Evolutionary conservation across 2,797 vertebrate species (phyloP).

Genomic region (Crenichthys baileyi): DNA sequence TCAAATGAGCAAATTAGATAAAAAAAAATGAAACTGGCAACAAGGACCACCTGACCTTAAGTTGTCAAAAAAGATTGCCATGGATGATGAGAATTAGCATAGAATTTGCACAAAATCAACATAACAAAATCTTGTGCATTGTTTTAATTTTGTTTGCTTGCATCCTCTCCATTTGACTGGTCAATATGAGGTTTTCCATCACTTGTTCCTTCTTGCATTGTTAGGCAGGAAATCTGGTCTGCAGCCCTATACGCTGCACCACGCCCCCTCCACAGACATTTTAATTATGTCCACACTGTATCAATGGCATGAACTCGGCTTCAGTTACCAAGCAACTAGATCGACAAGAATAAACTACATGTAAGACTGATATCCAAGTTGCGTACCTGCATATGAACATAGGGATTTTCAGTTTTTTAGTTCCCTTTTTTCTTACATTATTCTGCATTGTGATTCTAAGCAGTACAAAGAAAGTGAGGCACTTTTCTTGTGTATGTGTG

Average conservation of each 20-base stretch:
- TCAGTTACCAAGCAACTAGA: conserved; percentile 85
- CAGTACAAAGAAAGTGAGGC: conserved; percentile 31
- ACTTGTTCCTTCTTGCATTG: conserved; percentile 23
- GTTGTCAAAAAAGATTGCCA: background rate
- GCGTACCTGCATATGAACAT: conserved; percentile 71
- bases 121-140: background rate
- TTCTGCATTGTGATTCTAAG: conserved; percentile 23
- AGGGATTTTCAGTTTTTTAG: conserved; percentile 48
- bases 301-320: conserved; percentile 78
- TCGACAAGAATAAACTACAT: conserved; percentile 78
- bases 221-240: conserved; percentile 24
- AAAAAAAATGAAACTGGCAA: background rate
- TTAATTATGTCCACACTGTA: conserved; percentile 78
- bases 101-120: background rate
- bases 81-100: background rate
- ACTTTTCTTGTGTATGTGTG: conserved; percentile 21
- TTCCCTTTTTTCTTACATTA: conserved; percentile 7
- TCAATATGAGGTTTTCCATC: conserved; percentile 17
- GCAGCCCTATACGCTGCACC: conserved; percentile 53
- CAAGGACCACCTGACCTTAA: background rate
- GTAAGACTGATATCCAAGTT: conserved; percentile 76
- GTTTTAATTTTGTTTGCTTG: background rate
- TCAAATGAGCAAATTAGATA: background rate
- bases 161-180: background rate
- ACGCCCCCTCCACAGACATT: conserved; percentile 70